Percentiles rank a stretch among this genome's conserved stretches.
Evolutionary conservation across 2,888 invertebrate species (phyloP).

Genomic region (Dastarcus helophoroides): DNA sequence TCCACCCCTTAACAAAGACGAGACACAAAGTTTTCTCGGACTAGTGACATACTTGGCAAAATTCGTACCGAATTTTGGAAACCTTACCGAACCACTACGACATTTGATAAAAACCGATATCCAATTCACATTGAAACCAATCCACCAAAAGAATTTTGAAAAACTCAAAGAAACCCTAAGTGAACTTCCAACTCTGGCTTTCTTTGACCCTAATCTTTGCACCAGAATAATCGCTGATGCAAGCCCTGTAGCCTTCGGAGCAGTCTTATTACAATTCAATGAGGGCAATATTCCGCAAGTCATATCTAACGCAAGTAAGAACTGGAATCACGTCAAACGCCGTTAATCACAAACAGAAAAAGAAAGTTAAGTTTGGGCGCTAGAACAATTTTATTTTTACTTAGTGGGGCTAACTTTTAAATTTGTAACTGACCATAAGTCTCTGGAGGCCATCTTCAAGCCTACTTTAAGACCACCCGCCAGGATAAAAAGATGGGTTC

Average conservation of each 20-base stretch:
- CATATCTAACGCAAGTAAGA: constrained; percentile 20
- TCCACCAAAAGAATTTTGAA: no score
- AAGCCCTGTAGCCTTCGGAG: constrained; percentile 22
- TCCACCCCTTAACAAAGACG: no score
- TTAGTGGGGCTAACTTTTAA: constrained; percentile 32
- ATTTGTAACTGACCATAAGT: constrained; percentile 25
- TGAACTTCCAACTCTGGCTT: constrained; percentile 15
- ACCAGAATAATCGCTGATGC: constrained; percentile 20
- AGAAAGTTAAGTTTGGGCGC: constrained; percentile 31
- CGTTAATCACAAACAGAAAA: constrained; percentile 29
- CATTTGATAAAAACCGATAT: no score
- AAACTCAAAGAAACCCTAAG: no score
- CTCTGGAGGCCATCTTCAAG: no score
- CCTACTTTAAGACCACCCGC: constrained; percentile 17
- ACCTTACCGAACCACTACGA: no score
- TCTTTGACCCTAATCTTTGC: constrained; percentile 15
- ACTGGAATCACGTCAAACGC: constrained; percentile 16
- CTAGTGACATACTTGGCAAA: no score
- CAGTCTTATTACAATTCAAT: constrained; percentile 20
- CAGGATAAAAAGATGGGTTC: constrained; percentile 17
- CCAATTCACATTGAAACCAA: no score
- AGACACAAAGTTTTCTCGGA: no score
- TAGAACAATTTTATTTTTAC: constrained; percentile 32
- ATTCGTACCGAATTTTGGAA: no score
- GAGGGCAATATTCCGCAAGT: constrained; percentile 14